A percentile compares a stretch with the other conserved stretches of the same genome.
phyloP scores from a whole-genome alignment of 2,888 invertebrate species.

The Agrotis clavis region DNA sequence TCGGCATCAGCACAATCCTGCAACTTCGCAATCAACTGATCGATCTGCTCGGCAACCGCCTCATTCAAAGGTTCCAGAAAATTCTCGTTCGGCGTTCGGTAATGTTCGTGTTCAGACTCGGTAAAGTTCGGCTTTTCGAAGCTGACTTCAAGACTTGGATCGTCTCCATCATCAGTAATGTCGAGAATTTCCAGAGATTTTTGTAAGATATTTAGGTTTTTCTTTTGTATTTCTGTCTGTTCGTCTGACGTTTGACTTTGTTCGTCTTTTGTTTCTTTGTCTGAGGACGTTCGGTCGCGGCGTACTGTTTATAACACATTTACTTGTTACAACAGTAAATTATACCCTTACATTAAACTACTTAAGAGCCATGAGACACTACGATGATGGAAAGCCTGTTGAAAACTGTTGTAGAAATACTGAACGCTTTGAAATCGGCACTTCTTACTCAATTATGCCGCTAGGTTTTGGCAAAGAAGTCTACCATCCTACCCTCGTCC shows the following conservation, averaged over 20 bases:
- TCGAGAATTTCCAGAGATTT: slow-evolving; percentile 83
- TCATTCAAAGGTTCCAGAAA: slow-evolving; percentile 83
- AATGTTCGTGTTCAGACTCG: slow-evolving; percentile 82
- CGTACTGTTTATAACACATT: slow-evolving; percentile 37
- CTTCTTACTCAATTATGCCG: too few species aligned
- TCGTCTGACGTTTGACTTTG: slow-evolving; percentile 20
- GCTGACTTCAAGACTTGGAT: slow-evolving; percentile 76
- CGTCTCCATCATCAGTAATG: slow-evolving; percentile 73
- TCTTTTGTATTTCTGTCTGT: slow-evolving; percentile 70
- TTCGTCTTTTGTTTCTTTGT: slow-evolving; percentile 70
- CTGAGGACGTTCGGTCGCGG: slow-evolving; percentile 36
- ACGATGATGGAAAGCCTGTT: too few species aligned
- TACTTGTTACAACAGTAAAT: neutral
- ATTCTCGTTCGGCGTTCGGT: slow-evolving; percentile 82
- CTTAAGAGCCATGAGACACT: too few species aligned
- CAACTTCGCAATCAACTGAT: slow-evolving; percentile 84
- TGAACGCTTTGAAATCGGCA: too few species aligned
- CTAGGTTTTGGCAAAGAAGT: too few species aligned
- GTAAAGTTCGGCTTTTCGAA: slow-evolving; percentile 82
- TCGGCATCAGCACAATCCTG: slow-evolving; percentile 77
- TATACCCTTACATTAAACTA: too few species aligned
- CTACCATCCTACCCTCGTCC: too few species aligned
- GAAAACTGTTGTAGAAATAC: too few species aligned
- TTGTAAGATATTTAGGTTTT: slow-evolving; percentile 72
- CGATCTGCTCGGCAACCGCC: slow-evolving; percentile 84